phyloP scores from a whole-genome alignment of 2,113 vertebrate species.

The zebrafish (Danio rerio) region DNA sequence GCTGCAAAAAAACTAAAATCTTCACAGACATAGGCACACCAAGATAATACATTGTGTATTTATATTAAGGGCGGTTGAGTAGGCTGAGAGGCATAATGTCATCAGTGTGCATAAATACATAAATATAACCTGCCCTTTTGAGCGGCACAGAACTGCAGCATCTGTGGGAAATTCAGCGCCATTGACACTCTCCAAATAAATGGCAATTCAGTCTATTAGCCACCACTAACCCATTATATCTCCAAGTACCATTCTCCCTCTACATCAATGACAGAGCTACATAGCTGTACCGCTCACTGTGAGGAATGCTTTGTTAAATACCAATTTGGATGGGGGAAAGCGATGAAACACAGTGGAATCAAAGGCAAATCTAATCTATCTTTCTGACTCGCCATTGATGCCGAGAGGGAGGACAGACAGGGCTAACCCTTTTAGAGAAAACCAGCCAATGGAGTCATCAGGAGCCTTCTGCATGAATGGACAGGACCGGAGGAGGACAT shows the following conservation, averaged over 20 bases:
- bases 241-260: slow-evolving; percentile 55
- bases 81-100: slow-evolving; percentile 39
- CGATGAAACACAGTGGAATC: slow-evolving; percentile 72
- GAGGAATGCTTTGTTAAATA: slow-evolving; percentile 66
- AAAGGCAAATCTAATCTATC: slow-evolving; percentile 76
- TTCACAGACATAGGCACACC: neutral
- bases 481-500: slow-evolving; percentile 77
- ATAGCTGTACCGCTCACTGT: slow-evolving; percentile 46
- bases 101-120: slow-evolving; percentile 30
- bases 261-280: slow-evolving; percentile 56
- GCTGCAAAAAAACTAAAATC: neutral
- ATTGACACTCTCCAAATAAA: slow-evolving; percentile 63
- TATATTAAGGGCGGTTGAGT: neutral
- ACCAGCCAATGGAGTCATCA: slow-evolving; percentile 86
- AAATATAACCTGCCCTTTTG: slow-evolving; percentile 7
- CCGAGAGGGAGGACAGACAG: slow-evolving; percentile 69
- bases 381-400: slow-evolving; percentile 69
- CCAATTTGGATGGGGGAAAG: slow-evolving; percentile 57
- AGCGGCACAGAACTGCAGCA: slow-evolving; percentile 1
- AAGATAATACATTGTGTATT: slow-evolving; percentile 23
- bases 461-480: slow-evolving; percentile 76
- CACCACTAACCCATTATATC: slow-evolving; percentile 58
- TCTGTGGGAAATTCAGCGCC: slow-evolving; percentile 55
- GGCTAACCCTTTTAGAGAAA: slow-evolving; percentile 59
- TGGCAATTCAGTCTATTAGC: slow-evolving; percentile 59